A percentile compares a stretch with the other conserved stretches of the same genome.
Evolutionary conservation across 2,797 vertebrate genomes (phyloP).

Genomic region (Mus caroli): DNA sequence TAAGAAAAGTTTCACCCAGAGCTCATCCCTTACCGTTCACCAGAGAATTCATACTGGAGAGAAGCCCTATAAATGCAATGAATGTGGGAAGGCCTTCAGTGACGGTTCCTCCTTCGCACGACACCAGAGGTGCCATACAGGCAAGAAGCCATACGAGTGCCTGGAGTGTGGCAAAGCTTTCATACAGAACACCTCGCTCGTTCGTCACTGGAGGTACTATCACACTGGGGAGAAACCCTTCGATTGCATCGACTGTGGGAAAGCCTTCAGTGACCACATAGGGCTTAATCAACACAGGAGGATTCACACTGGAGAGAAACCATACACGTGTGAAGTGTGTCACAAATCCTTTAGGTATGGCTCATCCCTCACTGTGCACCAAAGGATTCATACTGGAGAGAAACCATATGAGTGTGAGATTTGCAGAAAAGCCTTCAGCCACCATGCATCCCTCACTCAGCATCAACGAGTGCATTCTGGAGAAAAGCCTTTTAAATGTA

Average conservation of each 20-base stretch:
- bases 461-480: conserved; percentile 83
- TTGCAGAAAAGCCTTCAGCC: conserved; percentile 82
- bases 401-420: conserved; percentile 74
- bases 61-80: conserved; percentile 73
- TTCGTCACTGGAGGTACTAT: conserved; percentile 78
- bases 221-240: conserved; percentile 80
- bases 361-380: conserved; percentile 81
- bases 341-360: conserved; percentile 79
- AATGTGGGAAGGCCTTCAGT: conserved; percentile 82
- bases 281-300: conserved; percentile 81
- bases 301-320: conserved; percentile 83
- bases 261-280: conserved; percentile 81
- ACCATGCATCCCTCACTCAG: conserved; percentile 78
- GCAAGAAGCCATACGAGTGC: conserved; percentile 78
- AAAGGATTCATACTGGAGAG: conserved; percentile 81
- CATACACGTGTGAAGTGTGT: conserved; percentile 76
- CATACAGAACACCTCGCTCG: conserved; percentile 78
- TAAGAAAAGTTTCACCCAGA: conserved; percentile 85
- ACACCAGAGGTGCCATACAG: conserved; percentile 79
- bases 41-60: conserved; percentile 84
- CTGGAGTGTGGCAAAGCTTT: conserved; percentile 79
- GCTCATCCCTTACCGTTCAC: conserved; percentile 84
- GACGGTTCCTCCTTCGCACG: conserved; percentile 80
- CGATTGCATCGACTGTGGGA: conserved; percentile 76
- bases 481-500: conserved; percentile 82